phyloP scores from a whole-genome alignment of 2,888 invertebrate species.

The Scaptomyza parva region DNA sequence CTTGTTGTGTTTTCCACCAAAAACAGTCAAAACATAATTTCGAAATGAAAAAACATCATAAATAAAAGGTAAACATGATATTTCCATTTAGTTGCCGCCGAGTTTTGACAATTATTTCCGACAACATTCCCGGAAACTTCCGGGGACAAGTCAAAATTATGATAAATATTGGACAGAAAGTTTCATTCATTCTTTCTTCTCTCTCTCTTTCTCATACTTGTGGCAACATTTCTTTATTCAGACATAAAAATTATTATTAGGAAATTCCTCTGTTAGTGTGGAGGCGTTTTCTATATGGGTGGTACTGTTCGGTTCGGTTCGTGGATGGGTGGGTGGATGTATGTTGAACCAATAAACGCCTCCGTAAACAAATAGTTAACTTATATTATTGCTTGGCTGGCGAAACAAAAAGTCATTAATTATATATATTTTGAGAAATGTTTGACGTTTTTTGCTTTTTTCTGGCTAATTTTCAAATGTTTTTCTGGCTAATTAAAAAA shows the following conservation, averaged over 20 bases:
- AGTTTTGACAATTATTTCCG: slow-evolving; percentile 35
- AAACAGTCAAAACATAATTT: neutral
- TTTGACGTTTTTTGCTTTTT: slow-evolving; percentile 13
- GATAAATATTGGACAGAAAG: slow-evolving; percentile 17
- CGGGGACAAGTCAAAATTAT: slow-evolving; percentile 9
- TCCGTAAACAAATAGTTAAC: slow-evolving; percentile 28
- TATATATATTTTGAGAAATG: slow-evolving; percentile 30
- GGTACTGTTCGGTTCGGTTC: too few relatives aligned
- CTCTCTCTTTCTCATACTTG: neutral
- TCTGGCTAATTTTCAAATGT: neutral
- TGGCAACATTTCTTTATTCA: neutral
- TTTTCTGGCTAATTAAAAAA: slow-evolving; percentile 16
- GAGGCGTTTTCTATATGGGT: slow-evolving; percentile 1
- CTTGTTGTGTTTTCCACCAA: neutral
- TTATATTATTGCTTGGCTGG: slow-evolving; percentile 15
- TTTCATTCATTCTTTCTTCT: slow-evolving; percentile 9
- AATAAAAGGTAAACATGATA: slow-evolving; percentile 2
- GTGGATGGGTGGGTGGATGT: neutral
- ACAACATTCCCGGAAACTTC: slow-evolving; percentile 32
- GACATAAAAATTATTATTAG: slow-evolving; percentile 10
- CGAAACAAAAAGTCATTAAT: slow-evolving; percentile 21
- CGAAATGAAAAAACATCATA: neutral
- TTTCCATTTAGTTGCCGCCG: slow-evolving; percentile 23
- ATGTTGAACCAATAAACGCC: slow-evolving; percentile 32
- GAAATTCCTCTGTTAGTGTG: slow-evolving; percentile 24